Evolutionary conservation across 2,888 invertebrate genomes (phyloP), one percentile per base, ranked within the genome.

Genomic region (Heliconius cydno): DNA sequence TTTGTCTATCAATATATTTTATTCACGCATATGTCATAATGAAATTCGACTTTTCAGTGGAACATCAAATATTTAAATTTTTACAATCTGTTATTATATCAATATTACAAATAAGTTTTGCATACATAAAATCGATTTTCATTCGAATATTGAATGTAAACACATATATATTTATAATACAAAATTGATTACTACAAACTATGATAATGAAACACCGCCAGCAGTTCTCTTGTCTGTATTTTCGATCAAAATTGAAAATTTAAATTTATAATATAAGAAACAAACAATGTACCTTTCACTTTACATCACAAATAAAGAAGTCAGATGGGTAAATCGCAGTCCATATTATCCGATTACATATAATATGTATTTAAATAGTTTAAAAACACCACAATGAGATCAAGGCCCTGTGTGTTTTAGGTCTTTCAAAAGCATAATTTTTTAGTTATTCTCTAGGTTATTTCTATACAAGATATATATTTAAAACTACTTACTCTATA

Each of bases 401-500:
- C 93, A 91, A 90, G 88, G 89, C 90, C 90, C 89, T 86, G 88
- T 88, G 87, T 90, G 84, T 88, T 90, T 88, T 85, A 86, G 83
- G 88, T 88, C 87, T 90, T 90, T 88, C 86, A 88, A 87, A 90
- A 91, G 90, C 88, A 88, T 90, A 87, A 87, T 86, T 87, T 88
- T 89, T 89, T 89, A 89, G 90, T 87, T 88, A 89, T 87, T 86
- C 86, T 91, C 90, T 91, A 90, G 86, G 91, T 91, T 89, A 91
- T 90, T 90, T 88, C 93, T 94, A 93, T 94, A 94, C 94, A 94
- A 89, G 91, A 90, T 91, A 92, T 91, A 91, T 74, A 34, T 74
- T 88, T 88, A 87, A 90, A 90, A 90, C 92, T 94, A 93, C 94
- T 95, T 95, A 95, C 87, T 88, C 94, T 94, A 94, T 94, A 94